Evolutionary conservation across 2,797 vertebrate genomes (phyloP), one percentile per base, ranked within the genome.

Genomic region (Peromyscus eremicus): DNA sequence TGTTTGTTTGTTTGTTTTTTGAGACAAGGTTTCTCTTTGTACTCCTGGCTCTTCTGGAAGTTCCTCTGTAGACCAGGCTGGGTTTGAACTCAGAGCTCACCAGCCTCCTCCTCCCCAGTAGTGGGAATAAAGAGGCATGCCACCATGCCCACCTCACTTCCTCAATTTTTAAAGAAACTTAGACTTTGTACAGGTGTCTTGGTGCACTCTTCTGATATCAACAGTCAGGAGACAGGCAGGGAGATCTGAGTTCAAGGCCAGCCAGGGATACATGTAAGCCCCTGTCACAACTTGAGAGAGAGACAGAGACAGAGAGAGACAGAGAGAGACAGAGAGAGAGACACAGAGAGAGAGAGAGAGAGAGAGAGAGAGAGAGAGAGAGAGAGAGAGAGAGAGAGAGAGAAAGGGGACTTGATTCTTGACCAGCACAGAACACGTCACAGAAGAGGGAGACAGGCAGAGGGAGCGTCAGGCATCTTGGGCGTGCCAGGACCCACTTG

Each of bases 401-500:
- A 57, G 55, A 57, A 19, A 49, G 76, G 52, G 55, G 19, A 62
- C 27, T 19, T 32, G 55, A 46, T 17, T 55, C 70, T n/a, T 68
- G 0, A 21, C 11, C 11, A 5, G 55, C 60, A 75, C 57, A 80
- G 29, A 21, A 60, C 60, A 16, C 8, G 5, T 0, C 0, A 23
- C 32, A 32, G n/a, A 87, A 85, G 80, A 11, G 16, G 6, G 6
- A 40, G 34, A 55, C 3, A 55, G 37, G 57, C 4, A 23, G 49
- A 29, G 37, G 9, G 7, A 92, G 52, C 60, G 64, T 17, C 71
- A 66, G 49, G 34, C 64, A 27, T 34, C 0, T 34, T 34, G 2
- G 0, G 12, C 1, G 10, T 1, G 14, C 14, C 0, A 0, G 25
- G 77, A 68, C 0, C 3, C 27, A 0, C 21, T 34, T 55, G 76